Conservation (phyloP, 2,797 vertebrate species). For the Mormyrus hasselquistii region DNA sequence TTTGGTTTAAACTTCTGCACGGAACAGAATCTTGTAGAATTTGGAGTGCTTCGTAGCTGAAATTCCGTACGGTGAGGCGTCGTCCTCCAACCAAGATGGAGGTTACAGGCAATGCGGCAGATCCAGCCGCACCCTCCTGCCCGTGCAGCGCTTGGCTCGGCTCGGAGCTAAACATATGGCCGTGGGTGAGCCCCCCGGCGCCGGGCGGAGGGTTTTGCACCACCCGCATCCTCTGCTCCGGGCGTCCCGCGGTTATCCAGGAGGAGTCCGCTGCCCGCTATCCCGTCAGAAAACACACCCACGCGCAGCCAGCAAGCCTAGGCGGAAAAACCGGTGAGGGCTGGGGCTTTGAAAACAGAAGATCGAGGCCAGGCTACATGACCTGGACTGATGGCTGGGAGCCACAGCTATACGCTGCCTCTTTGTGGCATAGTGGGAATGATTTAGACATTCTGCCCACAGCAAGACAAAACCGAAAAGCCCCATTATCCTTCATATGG, state of each 20-base stretch:
- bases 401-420: neutral
- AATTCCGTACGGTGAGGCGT: neutral
- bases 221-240: constrained; percentile 40
- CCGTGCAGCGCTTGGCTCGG: neutral
- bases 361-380: neutral
- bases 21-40: neutral
- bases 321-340: neutral
- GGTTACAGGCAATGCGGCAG: neutral
- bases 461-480: neutral
- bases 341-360: neutral
- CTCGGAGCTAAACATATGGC: constrained; percentile 38
- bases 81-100: neutral
- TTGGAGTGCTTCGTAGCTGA: neutral
- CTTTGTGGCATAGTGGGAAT: neutral
- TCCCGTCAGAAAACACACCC: neutral
- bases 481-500: neutral
- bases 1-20: neutral
- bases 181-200: constrained; percentile 42
- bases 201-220: constrained; percentile 37
- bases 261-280: neutral
- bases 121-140: neutral
- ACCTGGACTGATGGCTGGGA: neutral
- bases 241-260: neutral
- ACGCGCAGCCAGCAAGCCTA: neutral
- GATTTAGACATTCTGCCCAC: neutral